These are phyloP conservation scores for Hymenochirus boettgeri DNA, from an alignment of 2,113 vertebrate genomes.

Conservation along the genomic window DNA sequence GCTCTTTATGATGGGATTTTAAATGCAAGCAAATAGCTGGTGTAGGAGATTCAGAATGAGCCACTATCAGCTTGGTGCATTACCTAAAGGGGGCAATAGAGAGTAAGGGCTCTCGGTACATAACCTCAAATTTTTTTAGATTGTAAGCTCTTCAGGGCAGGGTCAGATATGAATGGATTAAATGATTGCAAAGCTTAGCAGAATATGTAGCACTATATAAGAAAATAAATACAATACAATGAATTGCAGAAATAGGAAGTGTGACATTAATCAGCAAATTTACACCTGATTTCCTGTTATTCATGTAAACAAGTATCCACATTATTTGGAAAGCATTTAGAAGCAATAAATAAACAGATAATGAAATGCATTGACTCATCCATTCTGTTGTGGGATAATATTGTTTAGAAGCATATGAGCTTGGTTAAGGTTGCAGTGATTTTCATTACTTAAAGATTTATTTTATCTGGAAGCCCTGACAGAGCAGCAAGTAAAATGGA, in stretches of 20 bases:
- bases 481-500: conserved; percentile 34
- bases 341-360: conserved; percentile 24
- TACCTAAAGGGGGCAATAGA: too few relatives aligned
- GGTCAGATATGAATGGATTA: too few relatives aligned
- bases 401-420: conserved; percentile 16
- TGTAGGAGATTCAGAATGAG: too few relatives aligned
- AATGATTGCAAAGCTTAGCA: too few relatives aligned
- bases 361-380: conserved; percentile 22
- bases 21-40: too few relatives aligned
- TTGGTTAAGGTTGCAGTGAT: conserved; percentile 33
- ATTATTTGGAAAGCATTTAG: conserved; percentile 15
- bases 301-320: not conserved
- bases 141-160: too few relatives aligned
- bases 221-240: too few relatives aligned
- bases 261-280: not conserved
- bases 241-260: not conserved
- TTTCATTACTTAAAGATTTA: conserved; percentile 38
- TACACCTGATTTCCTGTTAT: conserved; percentile 8
- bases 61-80: too few relatives aligned
- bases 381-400: conserved; percentile 18
- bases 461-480: conserved; percentile 36
- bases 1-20: too few relatives aligned
- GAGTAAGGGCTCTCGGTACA: too few relatives aligned
- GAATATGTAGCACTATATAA: too few relatives aligned
- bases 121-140: too few relatives aligned